A percentile compares a stretch with the other conserved stretches of the same genome.
phyloP scores from a whole-genome alignment of 1,140 invertebrate genomes.

The Seison nebaliae region DNA sequence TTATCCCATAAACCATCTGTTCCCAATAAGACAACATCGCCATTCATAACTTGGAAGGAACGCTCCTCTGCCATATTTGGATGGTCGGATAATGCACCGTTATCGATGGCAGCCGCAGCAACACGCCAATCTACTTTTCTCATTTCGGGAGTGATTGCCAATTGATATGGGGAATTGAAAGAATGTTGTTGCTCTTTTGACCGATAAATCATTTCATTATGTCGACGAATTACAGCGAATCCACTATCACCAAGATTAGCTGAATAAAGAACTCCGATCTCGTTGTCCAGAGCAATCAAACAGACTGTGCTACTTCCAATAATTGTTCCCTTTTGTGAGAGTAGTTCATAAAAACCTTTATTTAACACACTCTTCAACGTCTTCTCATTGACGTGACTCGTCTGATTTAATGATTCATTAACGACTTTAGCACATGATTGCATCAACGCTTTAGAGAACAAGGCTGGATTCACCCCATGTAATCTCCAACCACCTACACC shows the following conservation, averaged over 20 bases:
- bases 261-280: slow-evolving; percentile 59
- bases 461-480: slow-evolving; percentile 85
- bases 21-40: slow-evolving; percentile 73
- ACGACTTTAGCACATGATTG: slow-evolving; percentile 69
- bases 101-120: slow-evolving; percentile 48
- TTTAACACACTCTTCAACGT: slow-evolving; percentile 19
- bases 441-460: slow-evolving; percentile 75
- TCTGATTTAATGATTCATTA: slow-evolving; percentile 52
- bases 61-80: slow-evolving; percentile 65
- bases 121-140: slow-evolving; percentile 54
- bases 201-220: slow-evolving; percentile 51
- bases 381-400: slow-evolving; percentile 40
- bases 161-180: slow-evolving; percentile 89
- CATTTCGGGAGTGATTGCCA: slow-evolving; percentile 49
- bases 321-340: slow-evolving; percentile 44
- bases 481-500: slow-evolving; percentile 85
- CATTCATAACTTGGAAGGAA: slow-evolving; percentile 64
- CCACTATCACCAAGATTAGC: slow-evolving; percentile 96
- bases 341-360: slow-evolving; percentile 45
- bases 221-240: slow-evolving; percentile 54
- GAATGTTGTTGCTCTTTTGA: slow-evolving; percentile 89
- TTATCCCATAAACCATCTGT: slow-evolving; percentile 96
- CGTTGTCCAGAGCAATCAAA: slow-evolving; percentile 63
- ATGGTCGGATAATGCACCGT: slow-evolving; percentile 19
- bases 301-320: slow-evolving; percentile 83